Percentiles rank a stretch among this genome's conserved stretches.
These are phyloP conservation scores for Isurus oxyrinchus DNA, from an alignment of 2,113 vertebrate genomes.

Conservation along the genomic window DNA sequence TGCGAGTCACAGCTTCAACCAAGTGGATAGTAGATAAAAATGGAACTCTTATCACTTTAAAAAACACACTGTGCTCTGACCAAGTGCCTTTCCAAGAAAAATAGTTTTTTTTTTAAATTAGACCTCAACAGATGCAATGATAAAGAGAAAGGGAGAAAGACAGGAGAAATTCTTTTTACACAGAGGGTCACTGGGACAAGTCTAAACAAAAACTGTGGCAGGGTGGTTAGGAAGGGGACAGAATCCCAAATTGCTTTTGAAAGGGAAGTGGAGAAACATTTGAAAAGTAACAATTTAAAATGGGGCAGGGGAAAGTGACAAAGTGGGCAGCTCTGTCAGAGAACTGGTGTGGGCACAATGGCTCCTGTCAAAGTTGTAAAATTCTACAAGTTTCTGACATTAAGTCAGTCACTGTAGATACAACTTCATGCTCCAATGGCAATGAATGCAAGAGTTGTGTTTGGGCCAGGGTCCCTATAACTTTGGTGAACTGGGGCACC, in stretches of 20 bases:
- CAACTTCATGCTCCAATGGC: background rate
- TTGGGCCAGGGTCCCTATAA: background rate
- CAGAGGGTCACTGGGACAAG: background rate
- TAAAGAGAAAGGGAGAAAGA: background rate
- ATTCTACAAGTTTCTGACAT: too few species aligned
- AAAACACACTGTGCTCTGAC: too few species aligned
- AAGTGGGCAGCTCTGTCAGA: background rate
- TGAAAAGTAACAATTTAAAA: background rate
- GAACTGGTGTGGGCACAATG: too few species aligned
- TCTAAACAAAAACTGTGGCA: background rate
- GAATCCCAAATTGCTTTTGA: background rate
- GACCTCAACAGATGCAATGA: background rate
- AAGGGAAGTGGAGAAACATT: background rate
- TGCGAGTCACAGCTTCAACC: too few species aligned
- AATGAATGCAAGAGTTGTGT: background rate
- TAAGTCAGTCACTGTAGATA: background rate
- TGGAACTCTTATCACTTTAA: background rate
- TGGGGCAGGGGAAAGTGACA: background rate
- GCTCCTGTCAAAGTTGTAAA: too few species aligned
- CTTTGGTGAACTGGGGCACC: background rate
- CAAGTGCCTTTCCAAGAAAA: background rate
- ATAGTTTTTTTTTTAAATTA: background rate
- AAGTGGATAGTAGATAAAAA: background rate
- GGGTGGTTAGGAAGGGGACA: background rate
- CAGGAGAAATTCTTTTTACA: background rate